Conservation (phyloP, 2,888 invertebrate genomes). For the Nectonema munidae region DNA sequence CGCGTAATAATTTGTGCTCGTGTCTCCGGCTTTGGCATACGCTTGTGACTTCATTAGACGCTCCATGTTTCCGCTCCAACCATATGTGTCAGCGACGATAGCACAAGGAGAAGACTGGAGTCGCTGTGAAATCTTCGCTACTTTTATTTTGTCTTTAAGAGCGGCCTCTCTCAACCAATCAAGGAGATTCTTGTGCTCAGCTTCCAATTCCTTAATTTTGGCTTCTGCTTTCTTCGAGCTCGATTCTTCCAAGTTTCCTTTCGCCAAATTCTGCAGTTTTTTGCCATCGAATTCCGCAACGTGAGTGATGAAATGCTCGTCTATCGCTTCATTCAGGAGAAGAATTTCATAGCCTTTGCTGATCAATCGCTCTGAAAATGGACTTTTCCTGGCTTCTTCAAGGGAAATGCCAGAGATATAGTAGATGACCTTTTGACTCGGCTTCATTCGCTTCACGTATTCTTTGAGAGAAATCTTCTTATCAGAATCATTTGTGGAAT, state of each 20-base stretch:
- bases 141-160: slow-evolving; percentile 29
- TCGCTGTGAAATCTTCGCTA: slow-evolving; percentile 47
- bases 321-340: slow-evolving; percentile 71
- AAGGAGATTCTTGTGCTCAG: neutral
- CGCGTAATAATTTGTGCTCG: slow-evolving; percentile 38
- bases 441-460: slow-evolving; percentile 74
- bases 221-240: no score
- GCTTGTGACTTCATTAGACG: slow-evolving; percentile 63
- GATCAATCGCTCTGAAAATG: slow-evolving; percentile 69
- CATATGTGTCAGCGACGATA: slow-evolving; percentile 63
- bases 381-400: slow-evolving; percentile 47
- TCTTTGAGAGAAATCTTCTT: slow-evolving; percentile 41
- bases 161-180: slow-evolving; percentile 9
- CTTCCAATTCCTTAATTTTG: neutral
- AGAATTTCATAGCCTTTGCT: slow-evolving; percentile 76
- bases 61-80: slow-evolving; percentile 97
- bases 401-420: slow-evolving; percentile 65
- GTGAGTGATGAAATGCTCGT: slow-evolving; percentile 79
- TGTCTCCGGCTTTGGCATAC: slow-evolving; percentile 62
- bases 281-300: slow-evolving; percentile 89
- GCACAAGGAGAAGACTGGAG: slow-evolving; percentile 62
- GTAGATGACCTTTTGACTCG: slow-evolving; percentile 66
- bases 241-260: no score
- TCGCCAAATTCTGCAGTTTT: slow-evolving; percentile 95
- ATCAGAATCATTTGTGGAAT: slow-evolving; percentile 35